Conservation (phyloP, 1,140 invertebrate species). For the Dreissena polymorpha region DNA sequence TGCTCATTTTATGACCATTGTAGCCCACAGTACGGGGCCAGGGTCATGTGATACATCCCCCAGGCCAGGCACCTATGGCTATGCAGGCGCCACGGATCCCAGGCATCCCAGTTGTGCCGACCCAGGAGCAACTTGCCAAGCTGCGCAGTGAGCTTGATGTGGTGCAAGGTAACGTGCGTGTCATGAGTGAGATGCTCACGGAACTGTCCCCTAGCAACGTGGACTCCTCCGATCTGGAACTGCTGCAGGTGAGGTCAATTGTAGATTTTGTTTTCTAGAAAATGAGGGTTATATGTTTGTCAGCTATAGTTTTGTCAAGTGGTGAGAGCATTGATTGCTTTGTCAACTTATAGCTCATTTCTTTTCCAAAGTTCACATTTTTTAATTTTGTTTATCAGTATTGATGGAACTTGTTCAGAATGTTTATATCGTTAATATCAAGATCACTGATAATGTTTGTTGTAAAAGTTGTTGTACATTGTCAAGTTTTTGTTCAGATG, state of each 20-base stretch:
- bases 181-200: slow-evolving; percentile 96
- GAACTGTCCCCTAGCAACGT: slow-evolving; percentile 90
- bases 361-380: too few relatives aligned
- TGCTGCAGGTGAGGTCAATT: slow-evolving; percentile 83
- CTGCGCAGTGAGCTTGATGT: slow-evolving; percentile 94
- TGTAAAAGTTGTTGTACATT: too few relatives aligned
- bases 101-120: slow-evolving; percentile 66
- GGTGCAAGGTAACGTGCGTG: slow-evolving; percentile 95
- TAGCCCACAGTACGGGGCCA: neutral
- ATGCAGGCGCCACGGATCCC: slow-evolving; percentile 16
- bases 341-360: neutral
- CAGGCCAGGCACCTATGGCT: slow-evolving; percentile 27
- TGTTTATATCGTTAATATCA: too few relatives aligned
- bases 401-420: too few relatives aligned
- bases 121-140: slow-evolving; percentile 90
- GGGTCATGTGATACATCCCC: neutral
- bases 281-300: neutral
- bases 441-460: too few relatives aligned
- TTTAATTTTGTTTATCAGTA: too few relatives aligned
- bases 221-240: slow-evolving; percentile 86
- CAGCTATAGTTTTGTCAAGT: neutral
- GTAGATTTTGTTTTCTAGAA: too few relatives aligned
- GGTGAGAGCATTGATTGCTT: neutral
- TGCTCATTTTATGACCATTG: too few relatives aligned
- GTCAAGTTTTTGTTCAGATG: too few relatives aligned